A percentile compares a stretch with the other conserved stretches of the same genome.
Conservation (phyloP, 2,113 vertebrate genomes). For the Myiagra hebetior region DNA sequence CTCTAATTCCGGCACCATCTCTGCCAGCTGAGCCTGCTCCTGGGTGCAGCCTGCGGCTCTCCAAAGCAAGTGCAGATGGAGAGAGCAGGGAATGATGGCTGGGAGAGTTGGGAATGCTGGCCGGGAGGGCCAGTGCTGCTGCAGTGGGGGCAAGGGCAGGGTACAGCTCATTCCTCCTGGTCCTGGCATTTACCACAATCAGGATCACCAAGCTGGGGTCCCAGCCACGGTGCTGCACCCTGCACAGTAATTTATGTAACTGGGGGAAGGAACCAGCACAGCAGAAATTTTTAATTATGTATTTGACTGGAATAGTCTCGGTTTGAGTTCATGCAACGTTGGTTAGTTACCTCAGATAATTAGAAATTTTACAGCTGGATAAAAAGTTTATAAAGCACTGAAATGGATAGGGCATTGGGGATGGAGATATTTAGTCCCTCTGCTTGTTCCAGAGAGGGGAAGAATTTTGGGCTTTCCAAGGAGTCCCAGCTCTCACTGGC, state of each 20-base stretch:
- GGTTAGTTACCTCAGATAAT: slow-evolving; percentile 45
- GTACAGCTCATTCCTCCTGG: accelerated
- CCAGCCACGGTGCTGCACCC: not conserved
- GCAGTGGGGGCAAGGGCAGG: not conserved
- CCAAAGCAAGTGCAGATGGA: not conserved
- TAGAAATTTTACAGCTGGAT: slow-evolving; percentile 44
- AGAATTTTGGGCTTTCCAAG: accelerated
- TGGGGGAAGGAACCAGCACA: not conserved
- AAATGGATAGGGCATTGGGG: not conserved
- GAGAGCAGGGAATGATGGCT: not conserved
- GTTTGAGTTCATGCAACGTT: not conserved
- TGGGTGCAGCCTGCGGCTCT: not conserved
- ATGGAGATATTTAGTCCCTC: not conserved
- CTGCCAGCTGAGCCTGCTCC: not conserved
- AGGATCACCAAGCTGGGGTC: not conserved
- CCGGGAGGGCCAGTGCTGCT: accelerated
- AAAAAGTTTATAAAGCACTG: not conserved
- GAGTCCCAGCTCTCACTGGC: not conserved
- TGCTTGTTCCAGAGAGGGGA: not conserved
- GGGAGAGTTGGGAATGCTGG: not conserved
- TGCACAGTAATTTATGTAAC: not conserved
- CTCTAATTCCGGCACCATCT: not conserved
- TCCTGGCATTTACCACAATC: accelerated
- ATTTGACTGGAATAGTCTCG: not conserved
- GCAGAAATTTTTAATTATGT: slow-evolving; percentile 34